Conservation (phyloP, 2,113 vertebrate species). For the Pristiophorus japonicus region DNA sequence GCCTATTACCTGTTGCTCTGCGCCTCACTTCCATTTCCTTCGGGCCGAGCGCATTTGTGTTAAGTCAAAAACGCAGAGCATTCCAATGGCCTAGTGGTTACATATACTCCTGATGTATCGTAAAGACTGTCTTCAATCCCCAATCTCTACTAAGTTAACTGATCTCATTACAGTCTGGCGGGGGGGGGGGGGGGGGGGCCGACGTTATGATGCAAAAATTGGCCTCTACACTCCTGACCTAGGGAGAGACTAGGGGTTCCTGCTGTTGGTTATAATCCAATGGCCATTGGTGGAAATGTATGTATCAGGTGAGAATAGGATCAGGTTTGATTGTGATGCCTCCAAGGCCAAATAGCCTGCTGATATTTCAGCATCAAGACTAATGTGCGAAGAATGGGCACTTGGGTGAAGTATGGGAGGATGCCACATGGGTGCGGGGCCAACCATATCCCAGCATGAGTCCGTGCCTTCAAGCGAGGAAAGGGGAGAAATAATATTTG, state of each 20-base stretch:
- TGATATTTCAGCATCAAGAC: neutral
- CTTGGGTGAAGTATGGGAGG: neutral
- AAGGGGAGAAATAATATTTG: neutral
- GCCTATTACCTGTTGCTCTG: neutral
- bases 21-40: neutral
- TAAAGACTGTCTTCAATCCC: neutral
- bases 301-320: neutral
- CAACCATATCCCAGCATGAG: neutral
- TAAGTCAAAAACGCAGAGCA: neutral
- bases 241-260: neutral
- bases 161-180: neutral
- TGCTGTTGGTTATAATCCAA: neutral
- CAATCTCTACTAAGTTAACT: neutral
- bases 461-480: neutral
- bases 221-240: neutral
- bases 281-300: neutral
- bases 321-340: neutral
- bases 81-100: neutral
- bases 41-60: neutral
- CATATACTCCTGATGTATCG: neutral
- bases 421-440: neutral
- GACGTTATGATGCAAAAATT: neutral
- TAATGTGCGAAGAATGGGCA: neutral
- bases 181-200: neutral
- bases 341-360: neutral